Base-by-base conservation (phyloP, 2,888 invertebrate genomes). In the Papilio elwesi region DNA sequence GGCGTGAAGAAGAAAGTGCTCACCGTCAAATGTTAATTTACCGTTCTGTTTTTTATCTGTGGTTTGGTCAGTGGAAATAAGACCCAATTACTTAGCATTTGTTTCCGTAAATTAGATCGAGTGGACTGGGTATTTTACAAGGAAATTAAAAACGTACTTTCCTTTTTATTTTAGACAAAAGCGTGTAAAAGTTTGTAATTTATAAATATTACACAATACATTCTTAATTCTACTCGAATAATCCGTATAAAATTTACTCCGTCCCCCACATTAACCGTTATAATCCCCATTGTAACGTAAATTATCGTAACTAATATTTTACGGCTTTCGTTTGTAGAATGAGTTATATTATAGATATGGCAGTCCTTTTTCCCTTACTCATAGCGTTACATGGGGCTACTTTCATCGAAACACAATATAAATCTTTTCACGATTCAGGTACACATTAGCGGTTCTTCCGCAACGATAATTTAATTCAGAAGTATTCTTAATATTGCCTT, bases 281-380 rank as follows among this genome's bases (percentile, higher is more conserved):
- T 49, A 65, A 65, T 65, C 65, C 65, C 65, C 26, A 49, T 51
- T 51, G 49, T 51, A 65, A 13, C 65, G 13, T 65, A 38, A 65
- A 51, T 49, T 65, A 65, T 65, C 65, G 65, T 65, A 65, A 65
- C 65, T 65, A 65, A 65, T 65, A 65, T 65, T 65, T 65, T 65
- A 65, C 36, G 65, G 65, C 36, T 49, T 65, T 65, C 65, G 49
- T 51, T 36, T 65, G 65, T 64, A 64, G 65, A 65, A 65, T 65
- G 65, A 65, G 9, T 65, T 65, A 65, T 49, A 49, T 65, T 59
- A 59, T 59, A 59, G 9, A 59, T 43, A 62, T 62, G 43, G 10
- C 43, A 10, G 59, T 62, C 59, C 59, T 62, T 62, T 59, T 62
- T 62, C 43, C 43, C 43, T 43, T 62, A 10, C 43, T 10, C 10